These are phyloP conservation scores for Ceryle rudis DNA, from an alignment of 2,797 vertebrate genomes.

Conservation along the genomic window DNA sequence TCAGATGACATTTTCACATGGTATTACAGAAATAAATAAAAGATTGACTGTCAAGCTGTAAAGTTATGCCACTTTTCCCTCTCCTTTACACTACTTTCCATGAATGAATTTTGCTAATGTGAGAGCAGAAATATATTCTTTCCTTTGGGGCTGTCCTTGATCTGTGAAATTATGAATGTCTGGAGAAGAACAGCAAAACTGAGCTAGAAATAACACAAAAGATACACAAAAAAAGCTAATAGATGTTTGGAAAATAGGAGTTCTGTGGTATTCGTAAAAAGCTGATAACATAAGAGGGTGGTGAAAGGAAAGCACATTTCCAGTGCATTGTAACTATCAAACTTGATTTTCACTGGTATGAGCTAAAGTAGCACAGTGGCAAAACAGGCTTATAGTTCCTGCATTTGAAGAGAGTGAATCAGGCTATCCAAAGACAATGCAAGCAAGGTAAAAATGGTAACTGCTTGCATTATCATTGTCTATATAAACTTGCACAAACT, in stretches of 20 bases:
- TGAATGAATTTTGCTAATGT: neutral
- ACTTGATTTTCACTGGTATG: neutral
- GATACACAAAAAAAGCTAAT: neutral
- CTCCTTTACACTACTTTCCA: neutral
- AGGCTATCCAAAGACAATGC: neutral
- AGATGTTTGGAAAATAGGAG: neutral
- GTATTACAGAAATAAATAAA: neutral
- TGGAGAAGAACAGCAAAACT: neutral
- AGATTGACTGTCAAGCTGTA: neutral
- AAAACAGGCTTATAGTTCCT: neutral
- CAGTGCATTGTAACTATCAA: neutral
- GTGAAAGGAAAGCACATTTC: neutral
- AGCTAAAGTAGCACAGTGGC: neutral
- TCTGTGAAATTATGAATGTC: neutral
- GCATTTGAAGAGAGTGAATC: neutral
- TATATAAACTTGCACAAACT: neutral
- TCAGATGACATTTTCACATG: neutral
- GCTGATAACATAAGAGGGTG: neutral
- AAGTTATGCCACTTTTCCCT: rapidly evolving
- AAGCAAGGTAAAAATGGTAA: neutral
- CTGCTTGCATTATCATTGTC: neutral
- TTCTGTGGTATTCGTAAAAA: neutral
- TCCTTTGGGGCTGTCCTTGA: neutral
- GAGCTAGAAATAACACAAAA: neutral
- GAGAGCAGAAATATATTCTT: neutral